Evolutionary conservation across 2,888 invertebrate species (phyloP), one percentile per base, ranked within the genome.

Genomic region (Nomada goodeniana): DNA sequence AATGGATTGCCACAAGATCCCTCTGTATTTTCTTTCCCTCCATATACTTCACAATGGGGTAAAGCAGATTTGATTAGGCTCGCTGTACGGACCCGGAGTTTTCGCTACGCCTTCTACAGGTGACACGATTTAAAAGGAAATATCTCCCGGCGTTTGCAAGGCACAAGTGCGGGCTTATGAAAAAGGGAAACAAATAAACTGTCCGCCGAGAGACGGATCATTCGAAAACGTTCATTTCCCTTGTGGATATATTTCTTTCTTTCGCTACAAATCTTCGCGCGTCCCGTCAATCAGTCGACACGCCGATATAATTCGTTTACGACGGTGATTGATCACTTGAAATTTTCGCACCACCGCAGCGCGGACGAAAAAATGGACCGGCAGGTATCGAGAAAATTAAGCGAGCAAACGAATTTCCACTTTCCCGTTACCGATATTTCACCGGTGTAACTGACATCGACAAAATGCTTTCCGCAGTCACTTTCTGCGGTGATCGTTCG

Each of bases 1-100:
- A 74, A 69, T 69, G 75, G 63, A 52, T 65, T 59, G 44, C 44
- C 69, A 20, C 13, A 18, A 44, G 50, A 11, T 52, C 50, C 26
- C 57, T 15, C 42, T 55, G 36, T 44, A 13, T n/a, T 36, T 3
- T 23, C 26, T 5, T 29, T 44, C 20, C 3, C 4, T n/a, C 11
- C 47, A 2, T 9, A 11, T 26, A 36, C 36, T 64, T 20, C 20
- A 23, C 2, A 20, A 29, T 29, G 36, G 52, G 20, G 13, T 53
- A 44, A 50, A 29, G 59, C 47, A 68, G 44, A 68, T 63, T 79
- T 69, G 26, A 23, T 67, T 52, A 20, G 15, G 7, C 15, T 53
- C 44, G 2, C 47, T 4, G 47, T 10, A 11, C 44, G 36, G 23
- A n/a, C 44, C 53, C 11, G 23, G 52, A 47, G 26, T 60, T 42